phyloP scores from a whole-genome alignment of 2,888 invertebrate species.

The Coecobrya sp. region DNA sequence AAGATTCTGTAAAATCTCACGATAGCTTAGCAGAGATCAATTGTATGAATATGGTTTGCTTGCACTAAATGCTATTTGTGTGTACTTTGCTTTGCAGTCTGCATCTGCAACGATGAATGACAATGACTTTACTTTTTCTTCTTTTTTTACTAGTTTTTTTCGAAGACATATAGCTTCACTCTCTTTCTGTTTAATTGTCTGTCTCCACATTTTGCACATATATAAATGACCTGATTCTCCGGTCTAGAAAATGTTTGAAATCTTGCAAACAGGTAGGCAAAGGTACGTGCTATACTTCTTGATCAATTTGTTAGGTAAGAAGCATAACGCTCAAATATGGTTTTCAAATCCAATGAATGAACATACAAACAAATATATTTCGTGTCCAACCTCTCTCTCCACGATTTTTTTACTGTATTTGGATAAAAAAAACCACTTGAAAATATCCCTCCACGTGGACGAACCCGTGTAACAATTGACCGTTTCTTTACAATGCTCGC shows the following conservation, averaged over 20 bases:
- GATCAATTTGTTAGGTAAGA: neutral
- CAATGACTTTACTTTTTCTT: neutral
- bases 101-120: neutral
- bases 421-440: too few relatives aligned
- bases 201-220: neutral
- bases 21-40: too few relatives aligned
- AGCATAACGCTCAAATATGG: neutral
- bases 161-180: neutral
- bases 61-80: neutral
- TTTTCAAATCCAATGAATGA: neutral
- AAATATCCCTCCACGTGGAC: too few relatives aligned
- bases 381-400: too few relatives aligned
- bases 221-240: constrained; percentile 65
- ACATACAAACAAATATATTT: too few relatives aligned
- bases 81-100: neutral
- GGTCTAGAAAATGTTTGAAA: constrained; percentile 55
- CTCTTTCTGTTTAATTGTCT: neutral
- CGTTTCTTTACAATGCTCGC: too few relatives aligned
- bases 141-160: too few relatives aligned
- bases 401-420: too few relatives aligned
- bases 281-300: neutral
- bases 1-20: neutral
- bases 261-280: too few relatives aligned
- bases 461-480: too few relatives aligned
- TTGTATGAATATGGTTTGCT: neutral